A percentile compares a stretch with the other conserved stretches of the same genome.
These are phyloP conservation scores for Gibbula magus DNA, from an alignment of 2,888 invertebrate genomes.

Conservation along the genomic window DNA sequence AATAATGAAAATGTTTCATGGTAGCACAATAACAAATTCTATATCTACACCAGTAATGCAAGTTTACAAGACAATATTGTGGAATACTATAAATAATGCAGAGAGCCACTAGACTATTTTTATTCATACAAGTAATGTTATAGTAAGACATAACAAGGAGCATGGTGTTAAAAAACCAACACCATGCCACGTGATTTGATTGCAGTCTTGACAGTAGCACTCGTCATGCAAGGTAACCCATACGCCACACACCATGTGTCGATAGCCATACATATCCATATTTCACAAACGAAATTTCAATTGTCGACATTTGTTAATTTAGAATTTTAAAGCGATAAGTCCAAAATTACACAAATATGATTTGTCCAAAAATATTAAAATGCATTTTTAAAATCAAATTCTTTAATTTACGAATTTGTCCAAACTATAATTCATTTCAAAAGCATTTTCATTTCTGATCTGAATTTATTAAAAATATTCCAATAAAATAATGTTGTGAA, in stretches of 20 bases:
- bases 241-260: not conserved
- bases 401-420: no score
- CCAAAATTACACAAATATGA: no score
- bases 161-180: constrained; percentile 27
- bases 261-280: no score
- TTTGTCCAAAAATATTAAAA: no score
- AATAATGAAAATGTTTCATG: not conserved
- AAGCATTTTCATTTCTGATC: no score
- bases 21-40: constrained; percentile 15
- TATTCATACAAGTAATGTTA: constrained; percentile 30
- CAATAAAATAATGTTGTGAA: not conserved
- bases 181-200: constrained; percentile 25
- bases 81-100: constrained; percentile 30
- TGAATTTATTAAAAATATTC: no score
- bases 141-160: constrained; percentile 25
- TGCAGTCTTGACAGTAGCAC: constrained; percentile 25
- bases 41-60: constrained; percentile 11
- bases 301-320: no score
- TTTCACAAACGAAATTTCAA: no score
- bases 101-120: constrained; percentile 27
- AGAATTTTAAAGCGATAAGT: no score
- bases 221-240: constrained; percentile 26
- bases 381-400: not conserved
- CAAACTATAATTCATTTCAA: no score
- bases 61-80: constrained; percentile 20